phyloP scores from a whole-genome alignment of 2,797 vertebrate species.

The Rhinichthys osculus region DNA sequence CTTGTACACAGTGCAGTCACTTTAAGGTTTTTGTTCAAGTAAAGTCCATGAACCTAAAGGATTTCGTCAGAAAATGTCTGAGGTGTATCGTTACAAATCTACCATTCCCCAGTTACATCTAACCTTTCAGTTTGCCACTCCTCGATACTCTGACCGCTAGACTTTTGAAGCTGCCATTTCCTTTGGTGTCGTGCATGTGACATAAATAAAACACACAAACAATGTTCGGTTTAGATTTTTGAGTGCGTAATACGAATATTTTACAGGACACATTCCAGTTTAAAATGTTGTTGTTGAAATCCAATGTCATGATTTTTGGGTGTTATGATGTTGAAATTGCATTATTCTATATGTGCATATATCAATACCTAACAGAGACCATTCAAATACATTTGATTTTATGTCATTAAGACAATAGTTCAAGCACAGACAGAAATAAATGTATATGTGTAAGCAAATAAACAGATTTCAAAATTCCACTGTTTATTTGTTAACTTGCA shows the following conservation, averaged over 20 bases:
- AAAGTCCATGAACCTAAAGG: background rate
- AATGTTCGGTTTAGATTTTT: background rate
- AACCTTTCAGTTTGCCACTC: constrained; percentile 42
- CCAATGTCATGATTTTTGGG: background rate
- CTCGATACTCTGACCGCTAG: constrained; percentile 18
- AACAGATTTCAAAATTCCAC: background rate
- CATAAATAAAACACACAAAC: constrained; percentile 8
- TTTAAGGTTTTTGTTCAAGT: background rate
- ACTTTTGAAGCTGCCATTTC: background rate
- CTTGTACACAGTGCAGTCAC: background rate
- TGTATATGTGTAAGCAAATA: background rate
- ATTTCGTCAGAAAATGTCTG: background rate
- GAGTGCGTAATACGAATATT: background rate
- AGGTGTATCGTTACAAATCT: constrained; percentile 15
- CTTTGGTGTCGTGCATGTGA: background rate
- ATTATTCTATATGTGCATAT: background rate
- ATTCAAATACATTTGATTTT: background rate
- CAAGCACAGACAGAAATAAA: background rate
- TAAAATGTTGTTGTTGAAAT: background rate
- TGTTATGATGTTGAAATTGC: background rate
- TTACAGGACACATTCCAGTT: background rate
- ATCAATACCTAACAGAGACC: background rate
- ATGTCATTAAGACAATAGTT: background rate
- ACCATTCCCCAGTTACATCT: constrained; percentile 23
- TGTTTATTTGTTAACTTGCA: background rate